Evolutionary conservation across 1,140 invertebrate species (phyloP), one percentile per base, ranked within the genome.

Genomic region (Hyphantria cunea): DNA sequence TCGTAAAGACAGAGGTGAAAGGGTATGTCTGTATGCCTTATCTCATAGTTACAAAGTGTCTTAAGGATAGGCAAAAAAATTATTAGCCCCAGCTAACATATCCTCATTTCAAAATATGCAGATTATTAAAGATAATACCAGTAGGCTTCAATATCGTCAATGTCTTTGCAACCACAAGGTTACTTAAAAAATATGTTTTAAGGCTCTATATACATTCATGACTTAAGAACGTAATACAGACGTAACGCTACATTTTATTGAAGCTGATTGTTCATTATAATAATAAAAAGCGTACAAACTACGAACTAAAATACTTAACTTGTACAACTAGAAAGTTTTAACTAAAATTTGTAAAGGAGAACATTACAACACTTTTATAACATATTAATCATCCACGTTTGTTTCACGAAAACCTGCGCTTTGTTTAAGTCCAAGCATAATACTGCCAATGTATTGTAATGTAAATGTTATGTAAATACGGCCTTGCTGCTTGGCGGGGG

Each of bases 391-490:
- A 64, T 68, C 63, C 14, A 49, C 50, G 50, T 68, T 68, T 63
- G 66, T 68, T 56, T 39, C 9, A 37, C 14, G 9, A 63, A 15
- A 49, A 52, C 34, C 54, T 37, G 51, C 45, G 61, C 66, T 51
- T 68, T 68, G 59, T 60, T 51, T 41, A 53, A 53, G n/a, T n/a
- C 15, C 25, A 15, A 12, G 37, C 48, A 60, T 47, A 51, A 60
- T 60, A 51, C 45, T 33, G 42, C 52, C 32, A 33, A 41, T 55
- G 61, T 60, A 70, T 70, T 70, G 62, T 70, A 41, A 70, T 70
- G 67, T 42, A 65, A 70, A 70, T 70, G 45, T 39, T 55, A 70
- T 70, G 67, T 42, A 65, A 65, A 70, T 65, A 48, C 49, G 39
- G 54, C 41, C n/a, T 2, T 15, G n/a, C 8, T n/a, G 39, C 17